phyloP scores from a whole-genome alignment of 1,140 invertebrate genomes.

The Homarus americanus region DNA sequence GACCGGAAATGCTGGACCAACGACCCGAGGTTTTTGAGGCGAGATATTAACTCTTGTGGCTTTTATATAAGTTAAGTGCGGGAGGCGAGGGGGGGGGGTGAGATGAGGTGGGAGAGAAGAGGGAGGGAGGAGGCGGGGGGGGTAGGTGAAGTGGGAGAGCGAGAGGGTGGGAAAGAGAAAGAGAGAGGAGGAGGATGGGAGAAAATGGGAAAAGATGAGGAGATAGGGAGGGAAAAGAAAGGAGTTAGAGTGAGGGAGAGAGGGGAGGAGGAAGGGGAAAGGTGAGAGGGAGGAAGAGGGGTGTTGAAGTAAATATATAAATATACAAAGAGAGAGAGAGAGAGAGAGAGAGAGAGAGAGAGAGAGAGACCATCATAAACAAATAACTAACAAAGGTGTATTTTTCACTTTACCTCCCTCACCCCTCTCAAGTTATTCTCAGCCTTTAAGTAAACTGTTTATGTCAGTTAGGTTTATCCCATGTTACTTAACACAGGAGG shows the following conservation, averaged over 20 bases:
- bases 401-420: too few species aligned
- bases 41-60: too few species aligned
- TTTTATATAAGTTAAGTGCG: too few species aligned
- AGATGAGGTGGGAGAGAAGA: not conserved
- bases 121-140: not conserved
- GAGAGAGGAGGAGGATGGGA: not conserved
- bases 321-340: not conserved
- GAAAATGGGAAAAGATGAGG: too few species aligned
- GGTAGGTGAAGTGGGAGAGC: not conserved
- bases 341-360: slow-evolving; percentile 16
- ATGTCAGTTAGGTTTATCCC: too few species aligned
- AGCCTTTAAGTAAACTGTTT: too few species aligned
- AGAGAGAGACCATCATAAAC: not conserved
- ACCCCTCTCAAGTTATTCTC: too few species aligned
- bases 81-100: too few species aligned
- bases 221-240: too few species aligned
- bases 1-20: not conserved
- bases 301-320: not conserved
- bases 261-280: not conserved
- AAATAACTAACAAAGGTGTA: too few species aligned
- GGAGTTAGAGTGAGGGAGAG: not conserved
- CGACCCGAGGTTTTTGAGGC: too few species aligned
- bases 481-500: too few species aligned
- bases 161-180: not conserved
- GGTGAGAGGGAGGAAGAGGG: not conserved